Evolutionary conservation across 2,797 vertebrate species (phyloP).

Genomic region (Apogon hyalosoma): DNA sequence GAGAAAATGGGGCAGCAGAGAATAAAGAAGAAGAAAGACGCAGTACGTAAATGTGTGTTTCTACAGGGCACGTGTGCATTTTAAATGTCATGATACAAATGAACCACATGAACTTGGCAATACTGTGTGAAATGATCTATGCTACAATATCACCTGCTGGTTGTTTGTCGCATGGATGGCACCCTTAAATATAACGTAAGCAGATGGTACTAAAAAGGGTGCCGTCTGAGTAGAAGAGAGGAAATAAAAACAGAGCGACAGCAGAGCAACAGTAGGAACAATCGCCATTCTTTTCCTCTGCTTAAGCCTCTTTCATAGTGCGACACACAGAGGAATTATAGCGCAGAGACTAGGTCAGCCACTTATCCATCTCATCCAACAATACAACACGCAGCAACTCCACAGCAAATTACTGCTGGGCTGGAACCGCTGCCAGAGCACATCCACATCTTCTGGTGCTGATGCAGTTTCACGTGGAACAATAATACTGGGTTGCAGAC

Average conservation of each 20-base stretch:
- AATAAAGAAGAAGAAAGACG: slow-evolving; percentile 2
- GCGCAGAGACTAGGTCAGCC: slow-evolving; percentile 65
- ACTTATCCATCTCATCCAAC: slow-evolving; percentile 72
- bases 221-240: slow-evolving; percentile 7
- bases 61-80: neutral
- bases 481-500: slow-evolving; percentile 2
- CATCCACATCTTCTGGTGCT: slow-evolving; percentile 32
- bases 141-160: neutral
- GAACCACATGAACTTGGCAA: neutral
- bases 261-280: slow-evolving; percentile 56
- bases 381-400: slow-evolving; percentile 59
- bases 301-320: slow-evolving; percentile 70
- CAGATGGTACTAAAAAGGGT: neutral
- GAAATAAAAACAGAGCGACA: slow-evolving; percentile 9
- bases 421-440: slow-evolving; percentile 59
- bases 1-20: slow-evolving; percentile 1
- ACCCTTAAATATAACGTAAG: neutral
- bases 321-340: slow-evolving; percentile 64
- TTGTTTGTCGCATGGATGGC: neutral
- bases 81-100: neutral
- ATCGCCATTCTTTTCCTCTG: slow-evolving; percentile 63
- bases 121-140: neutral
- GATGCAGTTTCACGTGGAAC: slow-evolving; percentile 26
- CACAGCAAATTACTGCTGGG: slow-evolving; percentile 70
- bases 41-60: neutral